Conservation (phyloP, 23 tunicate species). For the Trididemnum miniatum region DNA sequence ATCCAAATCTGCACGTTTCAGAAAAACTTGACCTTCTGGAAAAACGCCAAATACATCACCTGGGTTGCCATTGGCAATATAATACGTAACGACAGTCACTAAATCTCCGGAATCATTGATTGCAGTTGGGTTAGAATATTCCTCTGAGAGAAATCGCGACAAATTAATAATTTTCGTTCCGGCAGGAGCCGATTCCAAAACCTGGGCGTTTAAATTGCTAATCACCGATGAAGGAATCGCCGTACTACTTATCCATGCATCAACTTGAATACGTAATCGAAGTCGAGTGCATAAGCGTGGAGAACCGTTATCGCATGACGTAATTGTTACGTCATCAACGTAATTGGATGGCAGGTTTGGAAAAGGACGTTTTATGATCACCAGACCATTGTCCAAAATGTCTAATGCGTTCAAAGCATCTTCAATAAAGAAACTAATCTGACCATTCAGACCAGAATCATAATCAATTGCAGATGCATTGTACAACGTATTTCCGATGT, state of each 20-base stretch:
- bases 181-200: slow-evolving; percentile 26
- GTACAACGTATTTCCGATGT: slow-evolving; percentile 27
- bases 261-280: slow-evolving; percentile 15
- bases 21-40: slow-evolving; percentile 51
- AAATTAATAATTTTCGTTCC: slow-evolving; percentile 27
- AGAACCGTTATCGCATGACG: slow-evolving; percentile 61
- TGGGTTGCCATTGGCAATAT: slow-evolving; percentile 10
- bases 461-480: slow-evolving; percentile 50
- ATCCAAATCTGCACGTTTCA: slow-evolving; percentile 17
- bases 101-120: slow-evolving; percentile 7
- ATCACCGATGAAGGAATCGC: neutral
- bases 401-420: slow-evolving; percentile 39
- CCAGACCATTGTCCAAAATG: slow-evolving; percentile 27
- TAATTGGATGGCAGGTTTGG: neutral
- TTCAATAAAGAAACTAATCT: slow-evolving; percentile 35
- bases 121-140: neutral
- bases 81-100: neutral
- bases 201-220: neutral
- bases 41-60: slow-evolving; percentile 31
- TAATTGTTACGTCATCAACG: slow-evolving; percentile 29
- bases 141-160: neutral
- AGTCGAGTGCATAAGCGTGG: slow-evolving; percentile 34
- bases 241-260: neutral
- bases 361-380: slow-evolving; percentile 7
- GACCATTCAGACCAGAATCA: slow-evolving; percentile 61